phyloP scores from a whole-genome alignment of 2,113 vertebrate species.

The Actenoides lindsayi region DNA sequence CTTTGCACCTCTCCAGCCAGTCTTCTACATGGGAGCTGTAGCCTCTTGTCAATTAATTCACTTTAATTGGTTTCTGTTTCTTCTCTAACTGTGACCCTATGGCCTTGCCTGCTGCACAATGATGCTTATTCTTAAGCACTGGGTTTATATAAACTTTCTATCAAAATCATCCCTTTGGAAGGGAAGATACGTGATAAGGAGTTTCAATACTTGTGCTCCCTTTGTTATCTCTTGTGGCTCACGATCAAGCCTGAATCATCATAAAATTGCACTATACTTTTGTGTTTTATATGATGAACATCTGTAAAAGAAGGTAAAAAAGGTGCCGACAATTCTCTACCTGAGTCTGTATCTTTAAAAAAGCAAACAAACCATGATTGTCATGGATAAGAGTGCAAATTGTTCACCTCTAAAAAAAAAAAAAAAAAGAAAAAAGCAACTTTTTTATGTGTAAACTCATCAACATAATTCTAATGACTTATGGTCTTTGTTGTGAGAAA shows the following conservation, averaged over 20 bases:
- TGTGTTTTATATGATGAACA: neutral
- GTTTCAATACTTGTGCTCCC: slow-evolving; percentile 36
- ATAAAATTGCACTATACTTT: neutral
- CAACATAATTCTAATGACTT: slow-evolving; percentile 88
- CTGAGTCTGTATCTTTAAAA: neutral
- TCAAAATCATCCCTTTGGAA: slow-evolving; percentile 2
- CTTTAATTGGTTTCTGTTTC: neutral
- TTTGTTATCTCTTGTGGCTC: slow-evolving; percentile 7
- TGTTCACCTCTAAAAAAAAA: slow-evolving; percentile 74
- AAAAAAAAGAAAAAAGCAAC: slow-evolving; percentile 76
- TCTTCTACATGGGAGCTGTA: neutral
- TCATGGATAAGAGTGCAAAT: slow-evolving; percentile 75
- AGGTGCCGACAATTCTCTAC: neutral
- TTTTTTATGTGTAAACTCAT: slow-evolving; percentile 79
- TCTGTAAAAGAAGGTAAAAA: slow-evolving; percentile 5
- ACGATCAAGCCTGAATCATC: slow-evolving; percentile 15
- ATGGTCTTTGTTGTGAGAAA: slow-evolving; percentile 76
- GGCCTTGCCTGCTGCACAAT: neutral
- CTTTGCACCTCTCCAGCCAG: neutral
- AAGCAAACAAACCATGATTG: slow-evolving; percentile 35
- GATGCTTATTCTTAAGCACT: neutral
- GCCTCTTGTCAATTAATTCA: neutral
- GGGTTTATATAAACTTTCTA: slow-evolving; percentile 8
- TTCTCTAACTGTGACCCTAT: neutral
- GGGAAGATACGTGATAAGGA: slow-evolving; percentile 18